Evolutionary conservation across 2,888 invertebrate species (phyloP).

Genomic region (Volucella inflata): DNA sequence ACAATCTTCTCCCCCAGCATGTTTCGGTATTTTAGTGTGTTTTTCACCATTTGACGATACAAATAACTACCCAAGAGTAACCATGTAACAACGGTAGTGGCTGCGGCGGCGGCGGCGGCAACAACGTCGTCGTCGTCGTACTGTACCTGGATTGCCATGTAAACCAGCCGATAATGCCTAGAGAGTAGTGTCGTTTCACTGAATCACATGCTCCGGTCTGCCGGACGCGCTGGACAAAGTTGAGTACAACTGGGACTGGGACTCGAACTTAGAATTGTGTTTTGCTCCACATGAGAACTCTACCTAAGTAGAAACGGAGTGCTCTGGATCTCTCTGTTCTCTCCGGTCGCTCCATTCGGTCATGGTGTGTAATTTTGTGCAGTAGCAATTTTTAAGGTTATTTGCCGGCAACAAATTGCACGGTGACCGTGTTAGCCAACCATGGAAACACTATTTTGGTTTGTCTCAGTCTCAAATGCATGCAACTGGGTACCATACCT

Average conservation of each 20-base stretch:
- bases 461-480: neutral
- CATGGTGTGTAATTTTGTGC: slow-evolving; percentile 62
- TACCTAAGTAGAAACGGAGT: slow-evolving; percentile 5
- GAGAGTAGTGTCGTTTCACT: slow-evolving; percentile 13
- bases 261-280: slow-evolving; percentile 47
- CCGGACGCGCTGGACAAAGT: slow-evolving; percentile 41
- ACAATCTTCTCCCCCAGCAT: slow-evolving; percentile 36
- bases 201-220: slow-evolving; percentile 29
- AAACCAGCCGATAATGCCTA: slow-evolving; percentile 41
- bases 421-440: slow-evolving; percentile 51
- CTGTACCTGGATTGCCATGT: slow-evolving; percentile 43
- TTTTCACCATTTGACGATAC: slow-evolving; percentile 10
- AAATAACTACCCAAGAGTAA: slow-evolving; percentile 18
- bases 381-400: slow-evolving; percentile 64
- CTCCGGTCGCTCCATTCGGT: slow-evolving; percentile 33
- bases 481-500: neutral
- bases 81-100: neutral
- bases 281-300: slow-evolving; percentile 1
- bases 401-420: slow-evolving; percentile 56
- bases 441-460: slow-evolving; percentile 46
- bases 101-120: no score
- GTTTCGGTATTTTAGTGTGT: neutral
- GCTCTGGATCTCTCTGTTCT: neutral
- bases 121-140: neutral
- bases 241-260: slow-evolving; percentile 44